phyloP scores from a whole-genome alignment of 2,797 vertebrate species.

The Danio jaintianensis region DNA sequence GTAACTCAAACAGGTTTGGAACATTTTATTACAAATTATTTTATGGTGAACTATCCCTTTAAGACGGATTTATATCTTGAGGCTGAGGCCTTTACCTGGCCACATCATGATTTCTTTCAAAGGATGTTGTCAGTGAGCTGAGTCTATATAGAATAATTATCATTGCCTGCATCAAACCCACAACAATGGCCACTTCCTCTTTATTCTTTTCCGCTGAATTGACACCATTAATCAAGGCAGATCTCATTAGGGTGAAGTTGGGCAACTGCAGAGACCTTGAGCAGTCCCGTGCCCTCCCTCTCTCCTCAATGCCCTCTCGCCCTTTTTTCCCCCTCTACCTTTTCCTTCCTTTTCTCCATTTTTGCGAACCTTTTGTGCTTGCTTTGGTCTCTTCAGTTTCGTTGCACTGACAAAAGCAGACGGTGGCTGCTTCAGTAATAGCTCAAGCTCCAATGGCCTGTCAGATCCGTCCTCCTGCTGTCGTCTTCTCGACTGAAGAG shows the following conservation, averaged over 20 bases:
- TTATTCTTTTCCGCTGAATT: conserved; percentile 60
- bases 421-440: conserved; percentile 23
- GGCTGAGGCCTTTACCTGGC: not conserved
- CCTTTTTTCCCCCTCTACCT: conserved; percentile 10
- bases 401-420: conserved; percentile 23
- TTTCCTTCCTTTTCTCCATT: not conserved
- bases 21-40: too few relatives aligned
- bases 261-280: conserved; percentile 57
- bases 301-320: conserved; percentile 38
- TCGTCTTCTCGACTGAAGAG: conserved; percentile 15
- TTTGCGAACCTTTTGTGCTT: not conserved
- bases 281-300: conserved; percentile 43
- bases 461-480: conserved; percentile 10
- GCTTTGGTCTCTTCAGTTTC: conserved; percentile 3
- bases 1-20: too few relatives aligned
- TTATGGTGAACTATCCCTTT: too few relatives aligned
- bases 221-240: conserved; percentile 68
- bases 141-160: conserved; percentile 51
- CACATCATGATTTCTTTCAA: not conserved
- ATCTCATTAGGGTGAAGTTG: conserved; percentile 64
- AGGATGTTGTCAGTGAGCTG: conserved; percentile 29
- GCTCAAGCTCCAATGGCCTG: conserved; percentile 6
- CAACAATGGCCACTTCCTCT: conserved; percentile 55
- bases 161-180: conserved; percentile 46
- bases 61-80: not conserved